A percentile compares a stretch with the other conserved stretches of the same genome.
Conservation (phyloP, 2,113 vertebrate genomes). For the Greenwoodochromis staneri region DNA sequence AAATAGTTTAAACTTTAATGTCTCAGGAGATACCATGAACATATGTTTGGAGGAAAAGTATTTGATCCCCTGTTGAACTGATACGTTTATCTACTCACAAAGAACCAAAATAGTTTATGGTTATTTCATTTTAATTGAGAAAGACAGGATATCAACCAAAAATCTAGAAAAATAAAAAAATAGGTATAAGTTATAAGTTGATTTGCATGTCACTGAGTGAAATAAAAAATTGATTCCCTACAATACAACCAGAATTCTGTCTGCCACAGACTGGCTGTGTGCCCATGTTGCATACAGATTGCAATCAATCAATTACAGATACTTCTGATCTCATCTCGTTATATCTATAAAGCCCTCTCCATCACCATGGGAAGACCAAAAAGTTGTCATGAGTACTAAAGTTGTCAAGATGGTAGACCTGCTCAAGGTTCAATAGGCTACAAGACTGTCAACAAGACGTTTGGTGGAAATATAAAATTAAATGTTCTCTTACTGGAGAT, state of each 20-base stretch:
- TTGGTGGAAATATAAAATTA: not conserved
- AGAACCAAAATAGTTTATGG: not conserved
- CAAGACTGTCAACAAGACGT: not conserved
- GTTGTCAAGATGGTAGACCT: not conserved
- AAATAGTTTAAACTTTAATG: not conserved
- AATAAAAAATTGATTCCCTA: not conserved
- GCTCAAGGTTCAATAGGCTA: not conserved
- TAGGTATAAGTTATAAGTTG: not conserved
- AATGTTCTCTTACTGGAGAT: not conserved
- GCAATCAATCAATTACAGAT: not conserved
- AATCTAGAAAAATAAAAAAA: not conserved
- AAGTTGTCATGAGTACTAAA: not conserved
- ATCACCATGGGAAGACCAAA: not conserved
- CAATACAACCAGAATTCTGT: not conserved
- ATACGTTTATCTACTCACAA: not conserved
- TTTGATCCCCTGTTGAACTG: not conserved
- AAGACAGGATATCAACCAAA: not conserved
- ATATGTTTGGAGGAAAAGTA: not conserved
- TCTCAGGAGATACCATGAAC: not conserved
- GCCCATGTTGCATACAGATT: not conserved
- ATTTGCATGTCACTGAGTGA: not conserved
- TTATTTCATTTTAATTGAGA: not conserved
- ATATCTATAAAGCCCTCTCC: not conserved
- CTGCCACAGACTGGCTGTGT: not conserved
- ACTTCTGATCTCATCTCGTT: not conserved